Conservation (phyloP, 1,140 invertebrate genomes). For the Ridgeia piscesae region DNA sequence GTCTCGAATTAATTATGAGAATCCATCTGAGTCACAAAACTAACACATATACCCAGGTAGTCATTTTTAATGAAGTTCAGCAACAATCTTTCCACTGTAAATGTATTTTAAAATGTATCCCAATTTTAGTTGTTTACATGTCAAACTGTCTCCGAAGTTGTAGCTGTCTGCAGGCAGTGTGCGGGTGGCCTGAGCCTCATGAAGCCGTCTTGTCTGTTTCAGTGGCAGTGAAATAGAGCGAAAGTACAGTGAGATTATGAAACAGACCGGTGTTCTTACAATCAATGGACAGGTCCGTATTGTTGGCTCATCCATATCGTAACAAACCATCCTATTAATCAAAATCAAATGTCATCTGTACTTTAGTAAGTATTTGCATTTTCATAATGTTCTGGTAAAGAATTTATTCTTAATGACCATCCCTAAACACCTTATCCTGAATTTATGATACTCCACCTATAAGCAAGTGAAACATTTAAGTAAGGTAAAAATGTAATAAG, state of each 20-base stretch:
- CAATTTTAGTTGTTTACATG: not conserved
- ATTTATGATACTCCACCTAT: not conserved
- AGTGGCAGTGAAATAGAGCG: conserved; percentile 61
- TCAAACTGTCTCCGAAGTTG: not conserved
- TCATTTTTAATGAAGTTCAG: no score
- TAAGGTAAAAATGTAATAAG: not conserved
- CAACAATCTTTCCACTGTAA: no score
- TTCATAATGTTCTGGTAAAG: no score
- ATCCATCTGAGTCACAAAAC: no score
- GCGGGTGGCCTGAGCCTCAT: not conserved
- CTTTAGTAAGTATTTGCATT: not conserved
- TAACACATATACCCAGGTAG: no score
- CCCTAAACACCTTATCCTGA: conserved; percentile 2
- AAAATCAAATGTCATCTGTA: not conserved
- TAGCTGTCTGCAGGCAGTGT: not conserved
- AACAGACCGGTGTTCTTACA: conserved; percentile 81
- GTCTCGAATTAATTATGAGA: no score
- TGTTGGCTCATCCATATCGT: not conserved
- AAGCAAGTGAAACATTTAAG: not conserved
- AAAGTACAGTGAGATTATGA: conserved; percentile 76
- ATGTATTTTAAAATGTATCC: no score
- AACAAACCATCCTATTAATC: not conserved
- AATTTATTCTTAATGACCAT: no score
- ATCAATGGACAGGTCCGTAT: conserved; percentile 68
- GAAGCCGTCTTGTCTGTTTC: not conserved